Evolutionary conservation across 2,888 invertebrate genomes (phyloP), one percentile per base, ranked within the genome.

Genomic region (Calameuta filiformis): DNA sequence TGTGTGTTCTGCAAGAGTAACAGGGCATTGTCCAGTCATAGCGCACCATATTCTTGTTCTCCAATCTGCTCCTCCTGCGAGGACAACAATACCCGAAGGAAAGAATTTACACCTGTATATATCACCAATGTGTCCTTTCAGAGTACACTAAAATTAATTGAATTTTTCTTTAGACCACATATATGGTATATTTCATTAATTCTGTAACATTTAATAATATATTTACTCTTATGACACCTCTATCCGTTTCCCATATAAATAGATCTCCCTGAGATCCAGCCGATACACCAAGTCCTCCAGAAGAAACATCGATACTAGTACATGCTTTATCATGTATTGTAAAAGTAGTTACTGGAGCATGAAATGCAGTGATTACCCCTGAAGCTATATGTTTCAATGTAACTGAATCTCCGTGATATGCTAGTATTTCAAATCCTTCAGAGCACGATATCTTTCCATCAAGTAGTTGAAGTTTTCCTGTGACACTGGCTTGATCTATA

Each of bases 1-100:
- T 71, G 91, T 93, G 86, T 96, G 96, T 0, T 96, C 96, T 76
- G 90, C 93, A 34, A 96, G 87, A 4, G 94, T 94, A 2, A 94
- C 94, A 33, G 95, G 95, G 90, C 95, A 95, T 75, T 93, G 90
- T 34, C 95, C 96, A 37, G 93, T 93, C 84, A 95, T 94, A 0
- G 94, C 94, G 76, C 94, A 95, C 95, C 95, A 96, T 79, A 96
- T 93, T 88, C 94, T 94, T 69, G 95, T 91, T 69, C 93, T 93
- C 85, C 95, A 94, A 91, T 96, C 96, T 68, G 95, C 94, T 12
- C 95, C 95, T 35, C 94, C 94, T 73, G 94, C 94, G 76, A 96
- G 88, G 0, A 95, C 91, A 2, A 96, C 95, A 77, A 94, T 88
- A 1, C 95, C 95, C 30, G 95, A 96, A 37, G 96, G 96, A 85